Evolutionary conservation across 2,797 vertebrate species (phyloP).

Genomic region (Adrianichthys oophorus): DNA sequence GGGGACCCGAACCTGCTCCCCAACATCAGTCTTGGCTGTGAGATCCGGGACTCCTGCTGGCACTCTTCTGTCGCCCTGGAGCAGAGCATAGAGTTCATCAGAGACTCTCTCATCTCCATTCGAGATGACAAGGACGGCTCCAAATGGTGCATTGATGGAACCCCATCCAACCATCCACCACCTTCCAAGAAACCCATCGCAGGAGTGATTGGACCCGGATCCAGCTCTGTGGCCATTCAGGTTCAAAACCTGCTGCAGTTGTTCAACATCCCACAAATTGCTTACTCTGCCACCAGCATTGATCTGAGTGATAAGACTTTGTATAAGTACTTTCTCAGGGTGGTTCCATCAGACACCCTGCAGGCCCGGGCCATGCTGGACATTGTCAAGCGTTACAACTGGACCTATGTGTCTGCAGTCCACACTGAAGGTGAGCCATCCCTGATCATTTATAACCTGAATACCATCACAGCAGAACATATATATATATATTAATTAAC

Average conservation of each 20-base stretch:
- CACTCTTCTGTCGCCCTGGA: slow-evolving; percentile 97
- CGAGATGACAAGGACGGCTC: slow-evolving; percentile 92
- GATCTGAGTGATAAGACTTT: slow-evolving; percentile 98
- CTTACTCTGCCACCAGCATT: slow-evolving; percentile 97
- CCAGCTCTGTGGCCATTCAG: slow-evolving; percentile 98
- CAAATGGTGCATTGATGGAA: slow-evolving; percentile 90
- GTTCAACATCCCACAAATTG: slow-evolving; percentile 98
- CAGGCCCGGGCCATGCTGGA: slow-evolving; percentile 97
- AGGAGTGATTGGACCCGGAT: slow-evolving; percentile 97
- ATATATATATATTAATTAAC: no score
- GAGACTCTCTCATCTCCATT: slow-evolving; percentile 97
- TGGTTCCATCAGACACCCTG: slow-evolving; percentile 95
- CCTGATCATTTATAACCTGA: neutral
- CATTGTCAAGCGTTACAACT: slow-evolving; percentile 97
- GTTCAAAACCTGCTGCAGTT: slow-evolving; percentile 98
- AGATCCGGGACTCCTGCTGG: slow-evolving; percentile 99
- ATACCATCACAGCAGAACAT: neutral
- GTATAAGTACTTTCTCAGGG: slow-evolving; percentile 96
- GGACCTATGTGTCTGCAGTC: slow-evolving; percentile 98
- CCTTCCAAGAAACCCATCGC: slow-evolving; percentile 94
- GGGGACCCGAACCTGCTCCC: slow-evolving; percentile 88
- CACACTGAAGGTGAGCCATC: slow-evolving; percentile 93
- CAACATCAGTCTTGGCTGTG: slow-evolving; percentile 95
- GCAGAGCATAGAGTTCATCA: slow-evolving; percentile 98
- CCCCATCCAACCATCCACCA: slow-evolving; percentile 80